Base-by-base conservation (phyloP, 2,797 vertebrate species). In the Heteromormyrus szaboi region DNA sequence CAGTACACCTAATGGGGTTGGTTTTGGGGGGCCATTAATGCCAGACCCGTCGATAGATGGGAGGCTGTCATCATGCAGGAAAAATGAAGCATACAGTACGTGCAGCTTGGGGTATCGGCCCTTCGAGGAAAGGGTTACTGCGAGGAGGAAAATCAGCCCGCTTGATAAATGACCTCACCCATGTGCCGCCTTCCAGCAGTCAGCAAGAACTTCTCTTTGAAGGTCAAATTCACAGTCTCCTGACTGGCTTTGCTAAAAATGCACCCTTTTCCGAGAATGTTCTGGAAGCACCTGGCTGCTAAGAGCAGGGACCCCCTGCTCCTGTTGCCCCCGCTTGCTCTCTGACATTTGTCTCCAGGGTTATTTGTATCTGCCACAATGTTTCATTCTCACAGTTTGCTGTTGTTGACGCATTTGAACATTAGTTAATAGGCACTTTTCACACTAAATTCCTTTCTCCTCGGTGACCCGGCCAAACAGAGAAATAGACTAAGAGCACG, bases 211-310 rank as follows among this genome's bases (percentile, higher is more conserved):
- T 59, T 22, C 29, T 87, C 19, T 53, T 87, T n/a, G 54, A 85
- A 62, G 79, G 88, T 88, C 81, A 65, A 53, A 46, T 88, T 62
- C 56, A 48, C 76, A 88, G 56, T 25, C 88, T 68, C 44, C 88
- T n/a, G 54, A 37, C 81, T 65, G n/a, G 56, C 5, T 62, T 50
- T 56, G 19, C 56, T 85, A 50, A 84, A 84, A 84, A 84, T 14
- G 81, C n/a, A 12, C 81, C 44, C n/a, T 50, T 41, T 89, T 46
- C 65, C 6, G 46, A 8, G 72, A 79, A 79, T 79, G 72, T 59
- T 50, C 51, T 86, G 50, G 85, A 86, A 56, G 25, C 19, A 2
- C 51, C n/a, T 19, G 11, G 25, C 2, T 86, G 2, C 29, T 17
- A 37, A 17, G 22, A 56, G 51, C 50, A 86, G 85, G 25, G 29